Conservation (phyloP, 2,888 invertebrate genomes). For the Formica aserva region DNA sequence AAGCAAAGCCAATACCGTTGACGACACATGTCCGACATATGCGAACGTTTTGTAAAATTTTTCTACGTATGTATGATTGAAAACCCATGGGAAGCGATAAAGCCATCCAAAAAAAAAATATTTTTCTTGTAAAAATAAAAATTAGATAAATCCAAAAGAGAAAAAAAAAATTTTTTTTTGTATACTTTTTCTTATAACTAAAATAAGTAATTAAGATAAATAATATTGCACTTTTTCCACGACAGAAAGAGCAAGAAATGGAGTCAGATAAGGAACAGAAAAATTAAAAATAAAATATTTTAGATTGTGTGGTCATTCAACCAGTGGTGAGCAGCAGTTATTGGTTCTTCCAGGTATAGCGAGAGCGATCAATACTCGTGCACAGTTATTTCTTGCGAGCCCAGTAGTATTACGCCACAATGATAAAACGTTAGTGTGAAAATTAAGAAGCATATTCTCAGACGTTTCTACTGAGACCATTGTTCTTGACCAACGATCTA, state of each 20-base stretch:
- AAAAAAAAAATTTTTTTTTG: not conserved
- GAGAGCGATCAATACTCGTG: constrained; percentile 37
- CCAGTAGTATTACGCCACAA: not conserved
- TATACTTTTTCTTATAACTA: not conserved
- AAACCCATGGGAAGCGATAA: not conserved
- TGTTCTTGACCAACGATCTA: not conserved
- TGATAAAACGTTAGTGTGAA: constrained; percentile 4
- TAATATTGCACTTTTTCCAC: constrained; percentile 4
- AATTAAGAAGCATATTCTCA: not conserved
- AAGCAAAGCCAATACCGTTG: not conserved
- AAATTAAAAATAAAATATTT: constrained; percentile 28
- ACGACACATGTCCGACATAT: not conserved
- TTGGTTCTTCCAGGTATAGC: constrained; percentile 30
- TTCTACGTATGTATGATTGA: not conserved
- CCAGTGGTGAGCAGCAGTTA: constrained; percentile 34
- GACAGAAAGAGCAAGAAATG: not conserved
- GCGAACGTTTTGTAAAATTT: not conserved
- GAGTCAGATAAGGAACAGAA: not conserved
- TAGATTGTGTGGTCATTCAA: constrained; percentile 10
- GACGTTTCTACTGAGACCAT: not conserved
- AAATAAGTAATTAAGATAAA: constrained; percentile 41
- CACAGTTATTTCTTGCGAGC: constrained; percentile 23
- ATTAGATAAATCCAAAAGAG: constrained; percentile 10
- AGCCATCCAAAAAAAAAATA: not conserved
- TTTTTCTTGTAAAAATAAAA: not conserved